Evolutionary conservation across 2,888 invertebrate genomes (phyloP), one percentile per base, ranked within the genome.

Genomic region (Saturnia japonica): DNA sequence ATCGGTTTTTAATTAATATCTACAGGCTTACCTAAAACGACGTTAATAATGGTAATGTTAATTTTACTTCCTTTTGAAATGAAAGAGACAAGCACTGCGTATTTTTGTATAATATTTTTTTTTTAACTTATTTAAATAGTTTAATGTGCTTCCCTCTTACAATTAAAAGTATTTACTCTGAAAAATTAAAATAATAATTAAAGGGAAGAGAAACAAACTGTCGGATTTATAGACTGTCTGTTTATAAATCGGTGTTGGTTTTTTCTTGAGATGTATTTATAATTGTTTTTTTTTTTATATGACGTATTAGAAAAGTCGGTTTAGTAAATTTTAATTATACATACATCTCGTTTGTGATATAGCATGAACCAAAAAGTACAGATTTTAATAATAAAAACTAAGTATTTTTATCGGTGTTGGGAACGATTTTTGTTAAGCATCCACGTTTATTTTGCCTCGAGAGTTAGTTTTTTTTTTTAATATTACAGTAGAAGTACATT

Each of bases 341-440:
- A 54, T 70, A 70, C 70, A 67, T 70, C 67, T 70, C 45, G 60
- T 28, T 69, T 69, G 57, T 28, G 28, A 60, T 62, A 60, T 45
- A 69, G 71, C 72, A 72, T 71, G 69, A 76, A 74, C 76, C 73
- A 66, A 69, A 70, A 64, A 66, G 60, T 70, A 73, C 68, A 72
- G 42, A 70, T 70, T 70, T 70, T 70, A 69, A 68, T 69, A 78
- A 73, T 72, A 42, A 54, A 72, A 76, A 73, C 69, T 62, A 19
- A 7, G 8, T 16, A 19, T 16, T 40, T 75, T 71, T 77, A 70
- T 74, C 45, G 69, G 60, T 69, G 62, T 70, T 70, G 67, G 70
- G 66, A 51, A 74, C 76, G 74, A 72, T 75, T 76, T 76, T 71
- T 73, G 76, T 75, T 22, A 75, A 78, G 72, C 72, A 72, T 69